Evolutionary conservation across 2,888 invertebrate species (phyloP), one percentile per base, ranked within the genome.

Genomic region (Pammene fasciana): DNA sequence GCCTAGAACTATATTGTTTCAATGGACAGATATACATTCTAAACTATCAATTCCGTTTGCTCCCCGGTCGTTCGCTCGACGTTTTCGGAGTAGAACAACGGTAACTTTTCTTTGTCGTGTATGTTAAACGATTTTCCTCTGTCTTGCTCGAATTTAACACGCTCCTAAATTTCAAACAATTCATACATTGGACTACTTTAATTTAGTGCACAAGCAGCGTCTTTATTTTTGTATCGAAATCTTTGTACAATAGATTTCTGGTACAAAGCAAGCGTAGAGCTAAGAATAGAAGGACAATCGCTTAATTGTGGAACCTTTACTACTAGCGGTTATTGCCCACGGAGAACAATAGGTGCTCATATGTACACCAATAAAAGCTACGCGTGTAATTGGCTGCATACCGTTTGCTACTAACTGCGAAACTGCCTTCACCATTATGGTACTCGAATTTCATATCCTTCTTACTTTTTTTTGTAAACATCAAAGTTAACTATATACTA

Each of bases 381-480:
- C 79, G 80, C 80, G 78, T 84, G 80, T 85, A 83, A 84, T 86
- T 85, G 82, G 84, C 86, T 84, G 80, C 79, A 75, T 77, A 80
- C 77, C 75, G 78, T 79, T 81, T 75, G 76, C 78, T 78, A 73
- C 73, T 78, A 78, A 81, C 80, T 77, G 78, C 80, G 79, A 77
- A 74, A 76, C 73, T 76, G 34, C 36, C 14, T n/a, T 41, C 14
- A 56, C 16, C 13, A 36, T 16, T 50, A 38, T 50, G 50, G 5
- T 59, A 36, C 46, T 46, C 45, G 10, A 18, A 46, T 26, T 45
- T 59, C 34, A 59, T 52, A 34, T 14, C 59, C 18, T 26, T 50
- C 18, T 11, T 11, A 57, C 43, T 45, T 26, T 41, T 52, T 4
- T n/a, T n/a, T n/a, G n/a, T 6, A 41, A 16, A 52, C 26, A 38